phyloP scores from a whole-genome alignment of 2,797 vertebrate species.

The Pseudochirops corinnae region DNA sequence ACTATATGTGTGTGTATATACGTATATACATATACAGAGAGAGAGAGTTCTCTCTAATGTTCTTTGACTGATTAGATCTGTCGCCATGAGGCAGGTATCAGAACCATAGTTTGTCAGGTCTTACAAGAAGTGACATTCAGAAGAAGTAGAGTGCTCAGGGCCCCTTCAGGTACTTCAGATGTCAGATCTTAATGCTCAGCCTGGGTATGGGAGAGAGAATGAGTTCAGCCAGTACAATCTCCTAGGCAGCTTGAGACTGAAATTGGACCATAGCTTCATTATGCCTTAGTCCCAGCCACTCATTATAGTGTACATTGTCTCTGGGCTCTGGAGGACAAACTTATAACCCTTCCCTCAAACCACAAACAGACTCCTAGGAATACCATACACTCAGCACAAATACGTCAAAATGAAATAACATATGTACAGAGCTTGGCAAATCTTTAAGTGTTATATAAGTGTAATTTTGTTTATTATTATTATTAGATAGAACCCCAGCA shows the following conservation, averaged over 20 bases:
- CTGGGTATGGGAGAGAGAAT: not conserved
- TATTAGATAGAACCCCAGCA: not conserved
- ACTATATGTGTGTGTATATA: too few species aligned
- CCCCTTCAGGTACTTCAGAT: not conserved
- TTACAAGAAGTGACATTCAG: not conserved
- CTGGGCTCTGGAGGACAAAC: not conserved
- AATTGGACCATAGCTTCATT: not conserved
- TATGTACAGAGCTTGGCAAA: not conserved
- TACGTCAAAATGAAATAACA: not conserved
- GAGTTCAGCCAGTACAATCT: not conserved
- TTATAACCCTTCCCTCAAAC: not conserved
- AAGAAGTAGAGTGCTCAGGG: not conserved
- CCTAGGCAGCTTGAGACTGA: not conserved
- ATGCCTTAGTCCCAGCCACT: not conserved
- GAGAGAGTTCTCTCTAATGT: not conserved
- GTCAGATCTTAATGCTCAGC: not conserved
- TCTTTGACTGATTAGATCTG: accelerated
- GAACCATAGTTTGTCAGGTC: not conserved
- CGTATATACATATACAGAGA: too few species aligned
- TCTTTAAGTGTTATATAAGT: not conserved
- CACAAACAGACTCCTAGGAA: not conserved
- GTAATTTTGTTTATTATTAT: not conserved
- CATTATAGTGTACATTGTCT: not conserved
- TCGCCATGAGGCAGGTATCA: not conserved
- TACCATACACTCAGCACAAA: not conserved